Percentiles rank a stretch among this genome's conserved stretches.
phyloP scores from a whole-genome alignment of 2,888 invertebrate genomes.

The Agrotis ipsilon region DNA sequence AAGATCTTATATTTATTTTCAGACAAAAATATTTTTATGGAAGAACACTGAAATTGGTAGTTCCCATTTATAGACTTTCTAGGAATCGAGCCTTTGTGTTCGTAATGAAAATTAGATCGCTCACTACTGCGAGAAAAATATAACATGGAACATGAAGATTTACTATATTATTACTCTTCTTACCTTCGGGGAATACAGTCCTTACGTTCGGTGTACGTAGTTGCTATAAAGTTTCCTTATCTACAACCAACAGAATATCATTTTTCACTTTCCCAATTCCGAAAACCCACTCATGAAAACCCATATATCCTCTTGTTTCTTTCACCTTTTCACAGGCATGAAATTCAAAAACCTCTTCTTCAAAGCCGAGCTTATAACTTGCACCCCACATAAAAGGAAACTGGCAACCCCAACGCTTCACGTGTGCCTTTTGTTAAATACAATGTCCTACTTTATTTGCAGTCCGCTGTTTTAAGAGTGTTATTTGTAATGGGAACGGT shows the following conservation, averaged over 20 bases:
- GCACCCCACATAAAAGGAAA: conserved; percentile 37
- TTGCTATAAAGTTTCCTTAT: not conserved
- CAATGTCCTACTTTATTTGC: conserved; percentile 61
- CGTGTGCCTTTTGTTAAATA: conserved; percentile 64
- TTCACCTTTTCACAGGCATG: not conserved
- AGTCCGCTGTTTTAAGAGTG: conserved; percentile 56
- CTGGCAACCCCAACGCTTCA: conserved; percentile 46
- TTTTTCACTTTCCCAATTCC: not conserved
- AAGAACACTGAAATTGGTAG: not conserved
- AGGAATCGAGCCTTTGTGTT: not conserved
- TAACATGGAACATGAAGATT: too few species aligned
- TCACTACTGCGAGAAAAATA: not conserved
- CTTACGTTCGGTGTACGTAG: not conserved
- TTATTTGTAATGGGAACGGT: conserved; percentile 50
- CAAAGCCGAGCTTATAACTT: conserved; percentile 40
- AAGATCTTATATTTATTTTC: not conserved
- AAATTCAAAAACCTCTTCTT: not conserved
- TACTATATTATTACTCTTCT: not conserved
- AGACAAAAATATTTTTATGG: not conserved
- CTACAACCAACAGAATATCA: not conserved
- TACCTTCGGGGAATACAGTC: not conserved
- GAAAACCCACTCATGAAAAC: not conserved
- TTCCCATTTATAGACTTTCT: not conserved
- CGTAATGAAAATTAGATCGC: not conserved
- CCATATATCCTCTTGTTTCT: not conserved